phyloP scores from a whole-genome alignment of 1,140 invertebrate species.

The Belonocnema kinseyi region DNA sequence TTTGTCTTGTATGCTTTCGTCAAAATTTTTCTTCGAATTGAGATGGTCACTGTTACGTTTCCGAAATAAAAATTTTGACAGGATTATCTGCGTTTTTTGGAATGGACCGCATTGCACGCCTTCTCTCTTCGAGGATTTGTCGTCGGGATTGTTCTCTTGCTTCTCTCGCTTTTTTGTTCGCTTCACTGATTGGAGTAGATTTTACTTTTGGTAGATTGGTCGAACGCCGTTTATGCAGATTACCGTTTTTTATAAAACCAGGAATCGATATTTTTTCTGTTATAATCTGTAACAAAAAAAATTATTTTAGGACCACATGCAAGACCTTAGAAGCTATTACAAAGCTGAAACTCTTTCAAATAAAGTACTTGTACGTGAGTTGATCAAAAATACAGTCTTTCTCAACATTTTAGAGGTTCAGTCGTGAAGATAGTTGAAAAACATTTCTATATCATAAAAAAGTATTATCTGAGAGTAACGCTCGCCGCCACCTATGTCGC shows the following conservation, averaged over 20 bases:
- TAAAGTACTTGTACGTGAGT: no score
- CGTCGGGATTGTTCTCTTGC: constrained; percentile 86
- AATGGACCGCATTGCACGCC: constrained; percentile 80
- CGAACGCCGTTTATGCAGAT: constrained; percentile 57
- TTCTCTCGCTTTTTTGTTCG: constrained; percentile 75
- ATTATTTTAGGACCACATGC: constrained; percentile 10
- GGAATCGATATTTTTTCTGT: constrained; percentile 51
- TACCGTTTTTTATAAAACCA: constrained; percentile 59
- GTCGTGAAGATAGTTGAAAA: no score
- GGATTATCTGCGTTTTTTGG: constrained; percentile 70
- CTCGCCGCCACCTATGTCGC: no score
- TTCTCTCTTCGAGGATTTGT: constrained; percentile 85
- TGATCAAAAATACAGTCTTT: no score
- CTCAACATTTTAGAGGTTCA: no score
- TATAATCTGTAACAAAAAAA: constrained; percentile 50
- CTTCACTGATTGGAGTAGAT: constrained; percentile 67
- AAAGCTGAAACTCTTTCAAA: no score
- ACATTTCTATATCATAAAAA: no score
- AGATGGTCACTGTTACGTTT: constrained; percentile 69
- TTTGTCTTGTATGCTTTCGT: neutral
- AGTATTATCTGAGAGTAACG: no score
- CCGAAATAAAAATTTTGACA: constrained; percentile 80
- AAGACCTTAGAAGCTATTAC: no score
- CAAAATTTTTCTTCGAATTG: neutral
- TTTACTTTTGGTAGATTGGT: constrained; percentile 70